Percentiles rank a stretch among this genome's conserved stretches.
These are phyloP conservation scores for Sebastes trivittatus DNA, from an alignment of 2,797 vertebrate species.

Conservation along the genomic window DNA sequence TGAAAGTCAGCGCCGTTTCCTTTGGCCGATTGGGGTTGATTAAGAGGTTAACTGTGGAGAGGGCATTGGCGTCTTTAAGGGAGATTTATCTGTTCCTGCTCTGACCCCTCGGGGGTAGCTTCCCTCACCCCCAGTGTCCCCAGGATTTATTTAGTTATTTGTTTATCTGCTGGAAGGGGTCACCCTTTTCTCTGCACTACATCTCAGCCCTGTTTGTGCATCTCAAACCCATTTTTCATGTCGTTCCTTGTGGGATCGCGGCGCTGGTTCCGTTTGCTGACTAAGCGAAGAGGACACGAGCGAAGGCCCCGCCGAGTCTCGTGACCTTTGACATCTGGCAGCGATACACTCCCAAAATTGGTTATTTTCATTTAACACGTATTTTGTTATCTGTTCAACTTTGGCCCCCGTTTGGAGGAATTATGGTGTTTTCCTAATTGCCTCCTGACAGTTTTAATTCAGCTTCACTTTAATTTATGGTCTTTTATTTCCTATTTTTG, in stretches of 20 bases:
- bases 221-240: slow-evolving; percentile 79
- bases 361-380: slow-evolving; percentile 75
- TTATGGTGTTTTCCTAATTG: slow-evolving; percentile 75
- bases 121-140: slow-evolving; percentile 80
- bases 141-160: slow-evolving; percentile 87
- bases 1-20: slow-evolving; percentile 76
- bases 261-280: slow-evolving; percentile 72
- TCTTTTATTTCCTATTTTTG: slow-evolving; percentile 71
- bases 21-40: slow-evolving; percentile 85
- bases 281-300: slow-evolving; percentile 67
- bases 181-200: slow-evolving; percentile 60
- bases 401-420: slow-evolving; percentile 71
- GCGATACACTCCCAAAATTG: slow-evolving; percentile 64
- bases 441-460: slow-evolving; percentile 75
- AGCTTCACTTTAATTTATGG: slow-evolving; percentile 65
- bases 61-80: slow-evolving; percentile 83
- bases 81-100: slow-evolving; percentile 89
- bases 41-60: slow-evolving; percentile 84
- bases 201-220: slow-evolving; percentile 78
- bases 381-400: slow-evolving; percentile 78
- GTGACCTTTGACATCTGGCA: slow-evolving; percentile 73
- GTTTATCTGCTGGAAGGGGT: slow-evolving; percentile 82
- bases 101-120: slow-evolving; percentile 80
- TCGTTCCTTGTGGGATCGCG: slow-evolving; percentile 56
- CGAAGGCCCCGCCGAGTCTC: slow-evolving; percentile 71